phyloP scores from a whole-genome alignment of 2,113 vertebrate genomes.

The Clarias gariepinus region DNA sequence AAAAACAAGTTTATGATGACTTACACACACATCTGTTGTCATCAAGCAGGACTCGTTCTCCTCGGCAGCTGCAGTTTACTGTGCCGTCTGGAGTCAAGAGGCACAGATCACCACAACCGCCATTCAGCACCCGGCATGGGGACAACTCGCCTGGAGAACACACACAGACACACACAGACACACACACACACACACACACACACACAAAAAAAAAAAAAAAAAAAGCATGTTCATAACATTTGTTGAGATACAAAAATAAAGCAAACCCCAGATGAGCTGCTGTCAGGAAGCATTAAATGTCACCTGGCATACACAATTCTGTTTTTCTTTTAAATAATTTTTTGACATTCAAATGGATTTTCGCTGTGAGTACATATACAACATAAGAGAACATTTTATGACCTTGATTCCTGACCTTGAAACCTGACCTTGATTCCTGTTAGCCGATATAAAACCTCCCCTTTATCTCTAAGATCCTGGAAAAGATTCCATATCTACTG shows the following conservation, averaged over 20 bases:
- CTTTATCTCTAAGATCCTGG: too few species aligned
- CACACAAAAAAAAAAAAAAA: too few species aligned
- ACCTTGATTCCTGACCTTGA: too few species aligned
- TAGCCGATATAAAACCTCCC: too few species aligned
- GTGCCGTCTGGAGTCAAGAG: slow-evolving; percentile 86
- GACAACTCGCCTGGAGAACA: slow-evolving; percentile 86
- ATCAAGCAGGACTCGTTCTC: slow-evolving; percentile 86
- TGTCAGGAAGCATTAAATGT: background rate
- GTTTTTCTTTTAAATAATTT: too few species aligned
- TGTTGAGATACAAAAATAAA: background rate
- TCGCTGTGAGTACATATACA: too few species aligned
- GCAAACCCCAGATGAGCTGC: background rate
- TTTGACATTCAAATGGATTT: too few species aligned
- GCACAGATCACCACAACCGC: slow-evolving; percentile 94
- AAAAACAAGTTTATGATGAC: slow-evolving; percentile 63
- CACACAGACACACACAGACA: background rate
- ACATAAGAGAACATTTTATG: too few species aligned
- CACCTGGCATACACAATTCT: too few species aligned
- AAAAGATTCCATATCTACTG: too few species aligned
- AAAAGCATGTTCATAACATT: slow-evolving; percentile 6
- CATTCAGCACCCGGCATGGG: slow-evolving; percentile 86
- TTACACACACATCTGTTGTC: slow-evolving; percentile 99
- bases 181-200: background rate
- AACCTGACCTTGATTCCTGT: too few species aligned
- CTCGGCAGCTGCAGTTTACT: slow-evolving; percentile 93